Conservation (phyloP, 2,113 vertebrate genomes). For the Zosterops japonicus region DNA sequence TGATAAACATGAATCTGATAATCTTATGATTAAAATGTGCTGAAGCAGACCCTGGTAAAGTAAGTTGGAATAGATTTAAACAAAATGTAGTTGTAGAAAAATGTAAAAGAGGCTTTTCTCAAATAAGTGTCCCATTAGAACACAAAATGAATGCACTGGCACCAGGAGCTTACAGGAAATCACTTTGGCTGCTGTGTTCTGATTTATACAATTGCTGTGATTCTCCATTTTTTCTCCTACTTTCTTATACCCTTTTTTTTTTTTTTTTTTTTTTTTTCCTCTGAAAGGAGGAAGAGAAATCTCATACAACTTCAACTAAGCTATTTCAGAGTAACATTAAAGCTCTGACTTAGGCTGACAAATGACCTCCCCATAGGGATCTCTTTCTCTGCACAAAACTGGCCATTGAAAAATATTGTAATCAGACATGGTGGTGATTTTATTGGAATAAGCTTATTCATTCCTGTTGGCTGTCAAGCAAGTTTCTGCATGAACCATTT, state of each 20-base stretch:
- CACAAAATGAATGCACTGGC: not conserved
- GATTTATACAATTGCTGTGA: not conserved
- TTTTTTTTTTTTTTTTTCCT: not conserved
- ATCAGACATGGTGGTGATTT: slow-evolving; percentile 57
- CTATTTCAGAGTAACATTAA: slow-evolving; percentile 39
- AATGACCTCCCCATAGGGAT: slow-evolving; percentile 14
- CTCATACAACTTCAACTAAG: not conserved
- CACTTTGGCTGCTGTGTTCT: not conserved
- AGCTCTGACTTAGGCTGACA: slow-evolving; percentile 40
- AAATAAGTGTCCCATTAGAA: not conserved
- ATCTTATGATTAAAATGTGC: not conserved
- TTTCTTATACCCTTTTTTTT: not conserved
- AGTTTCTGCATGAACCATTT: slow-evolving; percentile 49
- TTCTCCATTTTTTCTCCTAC: not conserved
- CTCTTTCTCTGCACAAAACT: slow-evolving; percentile 50
- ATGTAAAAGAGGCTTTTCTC: not conserved
- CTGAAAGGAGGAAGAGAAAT: slow-evolving; percentile 18
- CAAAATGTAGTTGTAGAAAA: not conserved
- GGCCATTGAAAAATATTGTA: slow-evolving; percentile 64
- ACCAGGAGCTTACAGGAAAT: not conserved
- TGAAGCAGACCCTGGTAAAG: not conserved
- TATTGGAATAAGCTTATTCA: slow-evolving; percentile 67
- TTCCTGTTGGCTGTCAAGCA: slow-evolving; percentile 61
- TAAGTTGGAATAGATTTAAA: not conserved
- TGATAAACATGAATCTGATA: not conserved